phyloP scores from a whole-genome alignment of 2,797 vertebrate genomes.

The Artibeus jamaicensis region DNA sequence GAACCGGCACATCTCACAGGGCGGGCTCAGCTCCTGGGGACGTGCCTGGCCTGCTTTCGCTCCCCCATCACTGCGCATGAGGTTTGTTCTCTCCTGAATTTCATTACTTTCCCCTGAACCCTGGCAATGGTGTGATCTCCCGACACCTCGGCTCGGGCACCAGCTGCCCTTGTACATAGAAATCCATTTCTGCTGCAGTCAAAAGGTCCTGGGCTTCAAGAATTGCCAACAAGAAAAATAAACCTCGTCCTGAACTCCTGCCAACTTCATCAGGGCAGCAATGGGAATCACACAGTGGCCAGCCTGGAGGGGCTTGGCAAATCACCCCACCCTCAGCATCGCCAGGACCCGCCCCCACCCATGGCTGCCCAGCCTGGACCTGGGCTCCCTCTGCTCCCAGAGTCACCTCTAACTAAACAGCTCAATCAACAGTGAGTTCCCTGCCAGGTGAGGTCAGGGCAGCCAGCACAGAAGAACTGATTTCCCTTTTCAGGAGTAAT shows the following conservation, averaged over 20 bases:
- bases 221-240: neutral
- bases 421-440: neutral
- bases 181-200: constrained; percentile 40
- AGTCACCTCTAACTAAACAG: neutral
- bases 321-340: fast-evolving
- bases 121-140: neutral
- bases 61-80: neutral
- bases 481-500: constrained; percentile 6
- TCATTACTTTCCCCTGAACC: neutral
- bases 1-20: neutral
- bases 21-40: neutral
- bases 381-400: fast-evolving
- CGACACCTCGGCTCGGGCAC: neutral
- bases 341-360: fast-evolving
- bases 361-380: fast-evolving
- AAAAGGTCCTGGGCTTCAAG: constrained; percentile 41
- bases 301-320: no score
- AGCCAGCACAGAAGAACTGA: neutral
- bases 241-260: neutral
- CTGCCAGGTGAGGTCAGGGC: neutral
- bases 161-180: constrained; percentile 36
- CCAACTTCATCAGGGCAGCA: neutral
- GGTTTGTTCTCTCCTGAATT: neutral
- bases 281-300: no score
- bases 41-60: fast-evolving